Base-by-base conservation (phyloP, 2,797 vertebrate species). In the Coreius guichenoti region DNA sequence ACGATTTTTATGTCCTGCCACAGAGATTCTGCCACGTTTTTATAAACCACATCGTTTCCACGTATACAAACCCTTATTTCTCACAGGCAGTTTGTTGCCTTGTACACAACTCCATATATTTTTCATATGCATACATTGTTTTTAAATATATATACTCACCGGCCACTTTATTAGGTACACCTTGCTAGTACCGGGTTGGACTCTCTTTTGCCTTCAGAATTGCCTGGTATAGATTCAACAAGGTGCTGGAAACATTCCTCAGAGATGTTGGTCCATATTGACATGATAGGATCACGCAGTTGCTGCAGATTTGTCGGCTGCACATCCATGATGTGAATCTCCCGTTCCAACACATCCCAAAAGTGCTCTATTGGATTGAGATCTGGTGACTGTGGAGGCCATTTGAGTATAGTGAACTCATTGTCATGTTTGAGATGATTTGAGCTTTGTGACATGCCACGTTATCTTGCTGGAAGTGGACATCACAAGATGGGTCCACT, bases 401-500 rank as follows among this genome's bases (percentile, higher is more conserved):
- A n/a, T n/a, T n/a, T n/a, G n/a, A 61, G 67, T 39, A 0, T 6
- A 69, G 19, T 69, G 9, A 69, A 79, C 17, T 58, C 47, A 43
- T 7, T 56, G 23, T 1, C 21, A 33, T 82, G 49, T 54, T 1
- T 39, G 47, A 39, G 31, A 54, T 54, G 21, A 81, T 81, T 69
- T 17, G 45, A 29, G 29, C 70, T 86, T 82, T 82, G 0, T 73
- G 58, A 72, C 81, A 82, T 43, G 29, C 21, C 3, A 11, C 12
- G 12, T 70, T 82, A 78, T 78, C 49, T 68, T 87, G 67, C 74
- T 83, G 76, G 75, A 87, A 87, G 63, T 63, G 83, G 63, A 73
- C 49, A 78, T 78, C 72, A 83, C 21, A 87, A 79, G 65, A 80
- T 19, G 65, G 33, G 33, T 33, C 33, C 45, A 45, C 45, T 5